phyloP scores from a whole-genome alignment of 1,140 invertebrate species.

The Drosophila jambulina region DNA sequence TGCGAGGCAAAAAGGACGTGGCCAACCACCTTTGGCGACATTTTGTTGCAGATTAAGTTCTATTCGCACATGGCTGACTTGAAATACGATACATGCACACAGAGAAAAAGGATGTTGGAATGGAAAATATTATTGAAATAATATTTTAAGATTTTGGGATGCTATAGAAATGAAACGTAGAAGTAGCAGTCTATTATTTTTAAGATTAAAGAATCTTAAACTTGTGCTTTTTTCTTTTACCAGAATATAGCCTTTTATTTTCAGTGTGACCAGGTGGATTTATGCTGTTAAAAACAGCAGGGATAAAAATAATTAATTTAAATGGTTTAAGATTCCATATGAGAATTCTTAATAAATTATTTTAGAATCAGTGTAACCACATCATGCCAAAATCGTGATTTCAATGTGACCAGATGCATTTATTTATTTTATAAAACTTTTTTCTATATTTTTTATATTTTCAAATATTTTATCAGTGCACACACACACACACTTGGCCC shows the following conservation, averaged over 20 bases:
- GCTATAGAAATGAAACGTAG: fast-evolving
- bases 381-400: no score
- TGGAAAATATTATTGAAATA: background rate
- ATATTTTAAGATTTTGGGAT: no score
- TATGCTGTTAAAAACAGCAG: background rate
- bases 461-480: slow-evolving; percentile 8
- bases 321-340: no score
- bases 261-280: background rate
- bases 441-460: background rate
- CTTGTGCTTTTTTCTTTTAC: no score
- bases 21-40: slow-evolving; percentile 83
- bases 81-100: slow-evolving; percentile 81
- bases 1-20: slow-evolving; percentile 47
- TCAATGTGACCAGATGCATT: no score
- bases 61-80: slow-evolving; percentile 85
- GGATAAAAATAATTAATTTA: no score
- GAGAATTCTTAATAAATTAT: no score
- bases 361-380: no score
- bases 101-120: background rate
- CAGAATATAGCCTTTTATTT: no score
- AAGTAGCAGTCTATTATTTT: no score
- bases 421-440: no score
- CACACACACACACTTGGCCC: slow-evolving; percentile 6
- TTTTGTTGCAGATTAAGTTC: slow-evolving; percentile 85
- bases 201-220: background rate